phyloP scores from a whole-genome alignment of 2,797 vertebrate species.

The Lacerta viridis region DNA sequence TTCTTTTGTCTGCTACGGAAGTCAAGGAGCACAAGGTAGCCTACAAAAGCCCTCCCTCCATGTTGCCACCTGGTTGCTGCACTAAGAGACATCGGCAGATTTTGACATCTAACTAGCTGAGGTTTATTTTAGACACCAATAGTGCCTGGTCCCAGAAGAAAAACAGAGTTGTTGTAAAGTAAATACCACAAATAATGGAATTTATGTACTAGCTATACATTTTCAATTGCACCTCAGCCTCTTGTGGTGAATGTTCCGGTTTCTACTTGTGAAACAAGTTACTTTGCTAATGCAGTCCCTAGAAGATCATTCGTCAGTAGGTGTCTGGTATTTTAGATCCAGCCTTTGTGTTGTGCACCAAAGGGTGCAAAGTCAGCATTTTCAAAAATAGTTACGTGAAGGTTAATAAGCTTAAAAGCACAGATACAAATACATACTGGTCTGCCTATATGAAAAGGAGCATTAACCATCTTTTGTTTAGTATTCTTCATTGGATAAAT shows the following conservation, averaged over 20 bases:
- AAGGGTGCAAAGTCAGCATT: slow-evolving; percentile 58
- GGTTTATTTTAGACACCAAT: not conserved
- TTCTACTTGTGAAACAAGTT: slow-evolving; percentile 34
- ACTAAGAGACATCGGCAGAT: not conserved
- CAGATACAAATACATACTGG: slow-evolving; percentile 67
- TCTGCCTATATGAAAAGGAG: slow-evolving; percentile 71
- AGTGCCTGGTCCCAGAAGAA: not conserved
- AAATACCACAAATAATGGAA: not conserved
- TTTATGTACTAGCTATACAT: not conserved
- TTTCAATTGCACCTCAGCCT: slow-evolving; percentile 20
- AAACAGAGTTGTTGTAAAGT: not conserved
- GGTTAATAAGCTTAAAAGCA: slow-evolving; percentile 71
- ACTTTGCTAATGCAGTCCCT: slow-evolving; percentile 46
- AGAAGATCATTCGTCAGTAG: slow-evolving; percentile 38
- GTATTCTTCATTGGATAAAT: slow-evolving; percentile 71
- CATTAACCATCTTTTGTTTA: slow-evolving; percentile 78
- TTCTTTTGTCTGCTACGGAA: not conserved
- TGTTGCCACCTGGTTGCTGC: not conserved
- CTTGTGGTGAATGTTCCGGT: not conserved
- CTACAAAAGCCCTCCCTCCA: not conserved
- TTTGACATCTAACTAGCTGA: too few species aligned
- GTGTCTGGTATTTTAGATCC: slow-evolving; percentile 55
- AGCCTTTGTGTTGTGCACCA: slow-evolving; percentile 33
- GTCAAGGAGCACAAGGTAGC: not conserved
- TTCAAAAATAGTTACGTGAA: slow-evolving; percentile 49